Evolutionary conservation across 2,113 vertebrate genomes (phyloP), one percentile per base, ranked within the genome.

Genomic region (Geococcyx californianus): DNA sequence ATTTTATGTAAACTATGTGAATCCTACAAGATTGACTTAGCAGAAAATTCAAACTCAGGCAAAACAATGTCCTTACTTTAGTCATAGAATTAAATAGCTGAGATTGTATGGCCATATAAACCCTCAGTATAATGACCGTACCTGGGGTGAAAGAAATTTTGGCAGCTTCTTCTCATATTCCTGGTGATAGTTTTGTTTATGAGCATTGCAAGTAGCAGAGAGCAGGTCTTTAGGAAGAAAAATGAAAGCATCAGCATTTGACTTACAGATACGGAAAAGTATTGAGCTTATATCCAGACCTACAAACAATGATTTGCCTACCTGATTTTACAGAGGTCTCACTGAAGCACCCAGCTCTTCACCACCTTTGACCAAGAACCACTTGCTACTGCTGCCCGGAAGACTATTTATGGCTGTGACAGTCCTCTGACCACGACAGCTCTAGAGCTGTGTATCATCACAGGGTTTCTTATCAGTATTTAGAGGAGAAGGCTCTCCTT

Each of bases 271-370:
- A 63, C 7, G 11, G 45, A 29, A 82, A 66, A 54, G 23, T 26
- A 83, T 49, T 0, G 4, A 54, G 18, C 5, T 87, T 44, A 33
- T 31, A 40, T 54, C 16, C 9, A 82, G 77, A 45, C 6, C 20
- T 68, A 42, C 47, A 87, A 83, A 83, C 10, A 56, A 4, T 77
- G 49, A 59, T 47, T 87, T 25, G 52, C 7, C 20, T 59, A 14
- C 13, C 33, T 59, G 42, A 51, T 67, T 90, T 80, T 86, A 44
- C 0, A 0, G 29, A 59, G 7, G 20, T 55, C 12, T 16, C 0
- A 0, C 20, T 87, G 49, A 81, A 59, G 23, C 26, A 56, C 2
- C 17, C 15, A 45, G 17, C 5, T 56, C n/a, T 60, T 54, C 24
- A 63, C 47, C 64, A 70, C 67, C 60, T 86, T 73, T 91, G 62